phyloP scores from a whole-genome alignment of 1,140 invertebrate genomes.

The Aphis gossypii region DNA sequence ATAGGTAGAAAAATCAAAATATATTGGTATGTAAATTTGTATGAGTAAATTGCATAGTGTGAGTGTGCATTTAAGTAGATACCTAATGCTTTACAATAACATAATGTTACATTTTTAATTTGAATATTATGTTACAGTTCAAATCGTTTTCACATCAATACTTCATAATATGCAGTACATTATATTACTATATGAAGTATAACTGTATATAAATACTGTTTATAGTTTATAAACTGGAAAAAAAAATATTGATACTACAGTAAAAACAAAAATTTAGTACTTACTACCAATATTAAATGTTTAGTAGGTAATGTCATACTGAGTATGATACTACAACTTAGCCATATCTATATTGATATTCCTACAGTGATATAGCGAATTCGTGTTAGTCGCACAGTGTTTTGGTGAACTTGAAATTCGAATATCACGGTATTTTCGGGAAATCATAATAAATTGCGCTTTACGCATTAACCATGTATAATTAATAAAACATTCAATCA shows the following conservation, averaged over 20 bases:
- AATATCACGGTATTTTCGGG: background rate
- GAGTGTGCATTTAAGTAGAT: too few species aligned
- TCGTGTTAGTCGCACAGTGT: background rate
- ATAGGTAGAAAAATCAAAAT: too few species aligned
- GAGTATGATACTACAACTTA: background rate
- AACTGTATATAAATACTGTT: too few species aligned
- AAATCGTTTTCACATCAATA: too few species aligned
- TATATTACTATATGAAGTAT: too few species aligned
- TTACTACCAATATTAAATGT: background rate
- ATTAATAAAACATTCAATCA: constrained; percentile 17
- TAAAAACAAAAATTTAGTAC: background rate
- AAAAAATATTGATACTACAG: background rate
- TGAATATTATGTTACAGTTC: too few species aligned
- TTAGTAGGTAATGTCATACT: background rate
- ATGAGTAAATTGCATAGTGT: too few species aligned
- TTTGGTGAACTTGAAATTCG: background rate
- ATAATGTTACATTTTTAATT: too few species aligned
- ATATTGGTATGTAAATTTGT: too few species aligned
- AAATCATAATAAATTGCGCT: background rate
- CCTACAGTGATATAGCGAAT: background rate
- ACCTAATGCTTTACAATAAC: too few species aligned
- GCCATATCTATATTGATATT: too few species aligned
- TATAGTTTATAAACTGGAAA: background rate
- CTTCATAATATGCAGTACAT: too few species aligned
- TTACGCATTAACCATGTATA: background rate